phyloP scores from a whole-genome alignment of 2,888 invertebrate genomes.

The Leptinotarsa tumamoca region DNA sequence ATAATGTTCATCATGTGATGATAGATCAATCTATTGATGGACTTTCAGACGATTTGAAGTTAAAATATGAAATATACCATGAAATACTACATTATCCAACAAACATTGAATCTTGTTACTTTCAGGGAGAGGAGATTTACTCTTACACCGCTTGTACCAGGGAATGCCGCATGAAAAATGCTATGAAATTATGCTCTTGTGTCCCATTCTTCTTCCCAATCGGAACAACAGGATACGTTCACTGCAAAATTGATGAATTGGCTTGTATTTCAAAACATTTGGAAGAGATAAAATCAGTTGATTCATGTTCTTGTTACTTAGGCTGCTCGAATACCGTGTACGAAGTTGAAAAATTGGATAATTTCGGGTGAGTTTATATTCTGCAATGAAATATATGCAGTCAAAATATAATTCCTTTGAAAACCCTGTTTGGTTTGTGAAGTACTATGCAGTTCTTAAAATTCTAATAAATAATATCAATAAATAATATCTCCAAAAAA shows the following conservation, averaged over 20 bases:
- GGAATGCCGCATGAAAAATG: slow-evolving; percentile 78
- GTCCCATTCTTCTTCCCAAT: slow-evolving; percentile 79
- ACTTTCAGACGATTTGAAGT: neutral
- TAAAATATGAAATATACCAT: neutral
- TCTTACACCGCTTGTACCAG: slow-evolving; percentile 81
- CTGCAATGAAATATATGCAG: too few relatives aligned
- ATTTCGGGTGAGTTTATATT: slow-evolving; percentile 61
- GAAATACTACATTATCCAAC: neutral
- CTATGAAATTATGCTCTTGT: slow-evolving; percentile 75
- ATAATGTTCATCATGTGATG: neutral
- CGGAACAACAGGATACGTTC: slow-evolving; percentile 68
- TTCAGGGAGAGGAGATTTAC: slow-evolving; percentile 67
- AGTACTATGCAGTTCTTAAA: too few relatives aligned
- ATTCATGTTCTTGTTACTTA: slow-evolving; percentile 77
- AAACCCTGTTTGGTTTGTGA: too few relatives aligned
- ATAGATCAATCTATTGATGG: neutral
- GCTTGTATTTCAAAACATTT: slow-evolving; percentile 71
- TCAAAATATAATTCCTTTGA: too few relatives aligned
- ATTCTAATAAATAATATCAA: too few relatives aligned
- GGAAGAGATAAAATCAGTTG: slow-evolving; percentile 71
- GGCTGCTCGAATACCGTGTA: slow-evolving; percentile 83
- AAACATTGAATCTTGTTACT: slow-evolving; percentile 13
- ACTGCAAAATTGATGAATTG: slow-evolving; percentile 73
- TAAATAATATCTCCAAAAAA: too few relatives aligned
- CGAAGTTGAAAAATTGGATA: slow-evolving; percentile 79